These are phyloP conservation scores for Trachurus trachurus DNA, from an alignment of 2,797 vertebrate species.

Conservation along the genomic window DNA sequence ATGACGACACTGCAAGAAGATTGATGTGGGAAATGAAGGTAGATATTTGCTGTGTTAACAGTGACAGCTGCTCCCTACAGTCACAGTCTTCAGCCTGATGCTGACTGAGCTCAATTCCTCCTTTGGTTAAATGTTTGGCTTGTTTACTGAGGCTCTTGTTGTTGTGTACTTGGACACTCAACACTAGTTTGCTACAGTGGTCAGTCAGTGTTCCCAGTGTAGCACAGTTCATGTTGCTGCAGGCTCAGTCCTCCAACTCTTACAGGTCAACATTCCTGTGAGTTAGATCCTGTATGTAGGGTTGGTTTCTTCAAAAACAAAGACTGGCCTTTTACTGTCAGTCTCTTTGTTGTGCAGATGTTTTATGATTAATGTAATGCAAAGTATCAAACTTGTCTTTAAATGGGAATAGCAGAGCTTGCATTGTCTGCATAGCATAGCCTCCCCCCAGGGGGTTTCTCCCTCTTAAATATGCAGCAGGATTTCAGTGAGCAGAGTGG, in stretches of 20 bases:
- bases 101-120: conserved; percentile 16
- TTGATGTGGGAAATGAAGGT: neutral
- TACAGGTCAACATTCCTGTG: conserved; percentile 16
- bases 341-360: neutral
- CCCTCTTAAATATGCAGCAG: conserved; percentile 60
- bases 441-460: conserved; percentile 35
- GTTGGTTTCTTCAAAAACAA: neutral
- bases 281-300: neutral
- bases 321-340: neutral
- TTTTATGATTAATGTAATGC: conserved; percentile 11
- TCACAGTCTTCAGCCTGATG: neutral
- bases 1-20: neutral
- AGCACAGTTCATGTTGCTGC: conserved; percentile 17
- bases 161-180: conserved; percentile 6
- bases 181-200: conserved; percentile 7
- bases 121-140: conserved; percentile 23
- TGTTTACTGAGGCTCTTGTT: conserved; percentile 40
- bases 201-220: conserved; percentile 8
- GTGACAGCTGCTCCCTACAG: neutral
- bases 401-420: neutral
- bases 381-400: conserved; percentile 6
- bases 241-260: neutral
- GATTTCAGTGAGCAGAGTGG: conserved; percentile 39
- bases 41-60: neutral
- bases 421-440: conserved; percentile 11